These are phyloP conservation scores for Saiga tatarica DNA, from an alignment of 2,113 vertebrate genomes.

Conservation along the genomic window DNA sequence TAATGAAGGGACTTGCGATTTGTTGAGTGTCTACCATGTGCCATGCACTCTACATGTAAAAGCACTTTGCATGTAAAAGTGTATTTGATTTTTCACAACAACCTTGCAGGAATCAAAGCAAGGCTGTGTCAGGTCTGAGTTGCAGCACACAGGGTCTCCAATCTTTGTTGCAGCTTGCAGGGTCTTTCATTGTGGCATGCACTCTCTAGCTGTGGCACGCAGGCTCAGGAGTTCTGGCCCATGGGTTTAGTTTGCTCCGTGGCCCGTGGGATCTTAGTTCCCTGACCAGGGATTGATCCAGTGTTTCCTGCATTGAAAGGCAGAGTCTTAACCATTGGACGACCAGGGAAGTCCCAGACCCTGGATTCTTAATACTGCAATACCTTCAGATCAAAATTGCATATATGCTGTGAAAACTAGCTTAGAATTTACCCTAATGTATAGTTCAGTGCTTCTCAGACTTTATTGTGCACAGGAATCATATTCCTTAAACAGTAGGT, in stretches of 20 bases:
- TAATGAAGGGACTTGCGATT: not conserved
- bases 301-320: not conserved
- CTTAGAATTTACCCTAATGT: not conserved
- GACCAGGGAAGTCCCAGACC: not conserved
- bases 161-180: not conserved
- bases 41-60: not conserved
- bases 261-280: not conserved
- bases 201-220: not conserved
- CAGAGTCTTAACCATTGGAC: not conserved
- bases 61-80: too few species aligned
- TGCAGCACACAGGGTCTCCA: not conserved
- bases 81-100: not conserved
- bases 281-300: not conserved
- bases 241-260: not conserved
- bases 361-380: not conserved
- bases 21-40: not conserved
- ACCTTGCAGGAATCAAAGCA: not conserved
- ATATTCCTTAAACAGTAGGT: not conserved
- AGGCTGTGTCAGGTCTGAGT: not conserved
- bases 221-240: not conserved
- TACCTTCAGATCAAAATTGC: not conserved
- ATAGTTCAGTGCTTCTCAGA: not conserved
- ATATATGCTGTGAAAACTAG: not conserved
- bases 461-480: not conserved
- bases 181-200: accelerated